These are phyloP conservation scores for Creontiades dilutus DNA, from an alignment of 2,888 invertebrate species.

Conservation along the genomic window DNA sequence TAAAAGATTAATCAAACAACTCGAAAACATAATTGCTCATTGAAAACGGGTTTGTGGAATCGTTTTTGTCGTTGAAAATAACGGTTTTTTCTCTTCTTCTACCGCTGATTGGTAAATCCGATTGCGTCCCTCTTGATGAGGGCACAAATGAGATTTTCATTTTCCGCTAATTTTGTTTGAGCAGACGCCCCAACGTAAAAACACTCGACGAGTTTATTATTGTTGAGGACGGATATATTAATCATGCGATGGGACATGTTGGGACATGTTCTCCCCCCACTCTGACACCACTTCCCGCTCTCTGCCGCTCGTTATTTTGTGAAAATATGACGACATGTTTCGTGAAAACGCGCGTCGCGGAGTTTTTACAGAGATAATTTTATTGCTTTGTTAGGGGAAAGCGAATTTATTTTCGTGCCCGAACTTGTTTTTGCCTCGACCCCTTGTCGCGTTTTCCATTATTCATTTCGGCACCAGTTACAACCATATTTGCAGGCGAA, in stretches of 20 bases:
- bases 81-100: not conserved
- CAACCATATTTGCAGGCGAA: not conserved
- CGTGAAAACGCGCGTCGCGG: not conserved
- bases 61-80: not conserved
- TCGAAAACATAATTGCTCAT: slow-evolving; percentile 6
- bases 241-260: slow-evolving; percentile 24
- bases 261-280: not conserved
- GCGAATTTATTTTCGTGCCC: not conserved
- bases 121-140: slow-evolving; percentile 10
- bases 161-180: slow-evolving; percentile 26
- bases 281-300: not conserved
- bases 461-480: not conserved
- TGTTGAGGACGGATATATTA: not conserved
- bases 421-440: not conserved
- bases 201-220: not conserved
- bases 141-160: slow-evolving; percentile 31
- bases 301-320: not conserved
- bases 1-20: slow-evolving; percentile 29
- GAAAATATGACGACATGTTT: not conserved
- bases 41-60: not conserved
- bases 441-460: not conserved
- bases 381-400: slow-evolving; percentile 12
- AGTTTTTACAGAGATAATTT: slow-evolving; percentile 19
- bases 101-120: slow-evolving; percentile 26
- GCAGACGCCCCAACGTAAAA: not conserved